Evolutionary conservation across 2,797 vertebrate genomes (phyloP), one percentile per base, ranked within the genome.

Genomic region (Tapera naevia): DNA sequence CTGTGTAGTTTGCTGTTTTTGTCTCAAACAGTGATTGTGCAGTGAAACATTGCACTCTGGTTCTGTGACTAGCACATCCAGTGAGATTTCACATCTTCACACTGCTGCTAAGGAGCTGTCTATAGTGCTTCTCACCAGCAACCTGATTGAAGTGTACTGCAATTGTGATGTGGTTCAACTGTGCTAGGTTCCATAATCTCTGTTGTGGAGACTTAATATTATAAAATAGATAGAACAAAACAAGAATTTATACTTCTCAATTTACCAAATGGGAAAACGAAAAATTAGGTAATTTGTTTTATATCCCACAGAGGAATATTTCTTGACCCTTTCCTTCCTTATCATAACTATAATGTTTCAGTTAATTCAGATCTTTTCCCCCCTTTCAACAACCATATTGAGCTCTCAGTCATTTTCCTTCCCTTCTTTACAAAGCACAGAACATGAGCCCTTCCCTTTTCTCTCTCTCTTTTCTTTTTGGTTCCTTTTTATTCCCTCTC

Each of bases 391-490:
- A 0, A 1, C 13, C 69, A 1, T 10, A 30, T 8, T 69, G 58
- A 72, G 61, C 48, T 35, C 19, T 39, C 5, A 16, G 18, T 62
- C 1, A 24, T 76, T 80, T 93, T 86, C 32, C 7, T 60, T 56
- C 23, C 16, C 14, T 23, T 71, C 22, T 56, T 86, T 62, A 46
- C 1, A 2, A 10, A 66, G 7, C 8, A n/a, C 11, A 56, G 48
- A 54, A 67, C 1, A 41, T 0, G 6, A 76, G 3, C 4, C 62
- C 27, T 69, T 53, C 11, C 9, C 25, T 30, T 76, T 30, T 46
- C 23, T 14, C 14, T 11, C 1, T 2, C 11, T 3, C 3, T 28
- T 10, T 1, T 27, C 18, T 8, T 2, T 7, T 3, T 14, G n/a
- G n/a, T 28, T 14, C 28, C 54, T 16, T 4, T 25, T 7, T 8